phyloP scores from a whole-genome alignment of 2,797 vertebrate genomes.

The Erethizon dorsatum region DNA sequence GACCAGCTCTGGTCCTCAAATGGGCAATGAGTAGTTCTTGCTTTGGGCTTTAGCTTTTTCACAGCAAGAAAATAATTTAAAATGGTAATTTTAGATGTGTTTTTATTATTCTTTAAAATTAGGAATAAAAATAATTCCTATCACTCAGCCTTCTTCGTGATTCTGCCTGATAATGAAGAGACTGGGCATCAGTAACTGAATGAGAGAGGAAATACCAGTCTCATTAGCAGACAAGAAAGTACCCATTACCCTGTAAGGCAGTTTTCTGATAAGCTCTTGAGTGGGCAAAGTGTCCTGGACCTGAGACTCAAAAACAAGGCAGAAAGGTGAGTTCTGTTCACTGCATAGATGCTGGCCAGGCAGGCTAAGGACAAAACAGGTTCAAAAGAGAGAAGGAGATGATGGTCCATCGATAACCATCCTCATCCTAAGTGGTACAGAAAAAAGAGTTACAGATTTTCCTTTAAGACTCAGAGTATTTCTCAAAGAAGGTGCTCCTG shows the following conservation, averaged over 20 bases:
- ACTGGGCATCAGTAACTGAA: background rate
- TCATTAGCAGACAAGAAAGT: background rate
- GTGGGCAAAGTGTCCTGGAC: rapidly evolving
- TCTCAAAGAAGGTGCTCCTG: background rate
- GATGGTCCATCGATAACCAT: background rate
- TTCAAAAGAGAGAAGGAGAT: background rate
- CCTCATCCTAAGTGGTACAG: background rate
- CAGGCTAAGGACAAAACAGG: background rate
- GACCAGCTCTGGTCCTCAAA: background rate
- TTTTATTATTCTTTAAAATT: constrained; percentile 51
- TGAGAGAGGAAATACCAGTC: background rate
- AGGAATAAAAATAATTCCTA: background rate
- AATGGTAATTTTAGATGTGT: background rate
- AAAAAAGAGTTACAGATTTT: background rate
- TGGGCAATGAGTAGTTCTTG: background rate
- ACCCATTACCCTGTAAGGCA: background rate
- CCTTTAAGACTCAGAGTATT: background rate
- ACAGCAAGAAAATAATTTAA: constrained; percentile 17
- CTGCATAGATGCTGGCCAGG: too few relatives aligned
- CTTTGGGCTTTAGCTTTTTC: constrained; percentile 25
- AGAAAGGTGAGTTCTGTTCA: background rate
- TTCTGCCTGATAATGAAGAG: background rate
- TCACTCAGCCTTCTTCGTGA: background rate
- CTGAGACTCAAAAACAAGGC: background rate
- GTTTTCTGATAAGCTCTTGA: background rate